Evolutionary conservation across 2,797 vertebrate species (phyloP).

Genomic region (Aselliscus stoliczkanus): DNA sequence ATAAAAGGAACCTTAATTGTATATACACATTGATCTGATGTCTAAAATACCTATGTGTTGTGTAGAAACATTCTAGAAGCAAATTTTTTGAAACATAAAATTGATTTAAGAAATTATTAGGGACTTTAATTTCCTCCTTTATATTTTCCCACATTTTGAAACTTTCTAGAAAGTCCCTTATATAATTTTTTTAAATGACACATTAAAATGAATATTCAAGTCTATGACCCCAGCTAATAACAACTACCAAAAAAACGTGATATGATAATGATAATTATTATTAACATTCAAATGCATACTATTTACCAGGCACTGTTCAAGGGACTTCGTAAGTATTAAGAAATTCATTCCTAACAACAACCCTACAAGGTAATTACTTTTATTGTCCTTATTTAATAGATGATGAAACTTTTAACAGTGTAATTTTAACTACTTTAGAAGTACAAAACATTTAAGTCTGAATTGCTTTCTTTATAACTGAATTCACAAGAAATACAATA

Average conservation of each 20-base stretch:
- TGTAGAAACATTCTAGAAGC: background rate
- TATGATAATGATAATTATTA: background rate
- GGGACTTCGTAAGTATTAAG: background rate
- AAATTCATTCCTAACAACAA: background rate
- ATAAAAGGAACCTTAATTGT: background rate
- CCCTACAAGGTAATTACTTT: background rate
- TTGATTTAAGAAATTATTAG: background rate
- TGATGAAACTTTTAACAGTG: slow-evolving; percentile 1
- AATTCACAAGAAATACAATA: background rate
- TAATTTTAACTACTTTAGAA: slow-evolving; percentile 18
- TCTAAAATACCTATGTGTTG: background rate
- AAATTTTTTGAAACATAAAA: slow-evolving; percentile 14
- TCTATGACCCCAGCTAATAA: background rate
- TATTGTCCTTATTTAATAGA: background rate
- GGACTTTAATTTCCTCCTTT: background rate
- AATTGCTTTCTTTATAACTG: slow-evolving; percentile 21
- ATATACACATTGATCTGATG: background rate
- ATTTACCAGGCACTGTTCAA: background rate
- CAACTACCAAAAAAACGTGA: background rate
- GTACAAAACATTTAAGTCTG: slow-evolving; percentile 32
- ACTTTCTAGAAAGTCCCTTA: background rate
- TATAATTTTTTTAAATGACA: background rate
- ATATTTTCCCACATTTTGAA: background rate
- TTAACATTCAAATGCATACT: background rate
- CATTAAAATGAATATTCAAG: background rate